A percentile compares a stretch with the other conserved stretches of the same genome.
These are phyloP conservation scores for Coryphaenoides rupestris DNA, from an alignment of 2,113 vertebrate genomes.

Conservation along the genomic window DNA sequence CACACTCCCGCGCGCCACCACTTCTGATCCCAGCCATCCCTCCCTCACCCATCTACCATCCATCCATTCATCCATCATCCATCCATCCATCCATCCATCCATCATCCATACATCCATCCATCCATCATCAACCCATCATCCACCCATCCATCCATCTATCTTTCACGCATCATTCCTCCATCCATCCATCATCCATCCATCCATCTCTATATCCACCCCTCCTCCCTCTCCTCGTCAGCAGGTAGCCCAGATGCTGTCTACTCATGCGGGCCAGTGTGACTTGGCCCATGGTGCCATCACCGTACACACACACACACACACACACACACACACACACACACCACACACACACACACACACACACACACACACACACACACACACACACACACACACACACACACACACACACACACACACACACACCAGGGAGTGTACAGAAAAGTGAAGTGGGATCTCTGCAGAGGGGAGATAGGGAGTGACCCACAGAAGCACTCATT, in stretches of 20 bases:
- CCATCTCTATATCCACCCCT: not conserved
- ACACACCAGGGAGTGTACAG: too few species aligned
- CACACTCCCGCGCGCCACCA: not conserved
- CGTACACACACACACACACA: too few species aligned
- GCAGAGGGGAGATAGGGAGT: conserved; percentile 47
- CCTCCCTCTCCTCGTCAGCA: not conserved
- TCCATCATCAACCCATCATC: not conserved
- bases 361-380: conserved; percentile 4
- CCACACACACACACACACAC: conserved; percentile 10
- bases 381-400: conserved; percentile 6
- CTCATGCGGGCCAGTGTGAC: not conserved
- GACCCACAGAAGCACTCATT: conserved; percentile 44
- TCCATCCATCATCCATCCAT: conserved; percentile 1
- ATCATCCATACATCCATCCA: not conserved
- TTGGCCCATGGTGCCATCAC: conserved; percentile 19
- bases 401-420: conserved; percentile 9
- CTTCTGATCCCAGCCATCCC: not conserved
- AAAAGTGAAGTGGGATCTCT: conserved; percentile 41
- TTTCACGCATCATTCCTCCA: too few species aligned
- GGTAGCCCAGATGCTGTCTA: too few species aligned
- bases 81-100: not conserved
- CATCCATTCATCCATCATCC: not conserved
- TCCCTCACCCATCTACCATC: too few species aligned
- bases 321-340: conserved; percentile 9
- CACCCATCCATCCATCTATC: not conserved